These are phyloP conservation scores for Drosophila cracens DNA, from an alignment of 2,888 invertebrate species.

Conservation along the genomic window DNA sequence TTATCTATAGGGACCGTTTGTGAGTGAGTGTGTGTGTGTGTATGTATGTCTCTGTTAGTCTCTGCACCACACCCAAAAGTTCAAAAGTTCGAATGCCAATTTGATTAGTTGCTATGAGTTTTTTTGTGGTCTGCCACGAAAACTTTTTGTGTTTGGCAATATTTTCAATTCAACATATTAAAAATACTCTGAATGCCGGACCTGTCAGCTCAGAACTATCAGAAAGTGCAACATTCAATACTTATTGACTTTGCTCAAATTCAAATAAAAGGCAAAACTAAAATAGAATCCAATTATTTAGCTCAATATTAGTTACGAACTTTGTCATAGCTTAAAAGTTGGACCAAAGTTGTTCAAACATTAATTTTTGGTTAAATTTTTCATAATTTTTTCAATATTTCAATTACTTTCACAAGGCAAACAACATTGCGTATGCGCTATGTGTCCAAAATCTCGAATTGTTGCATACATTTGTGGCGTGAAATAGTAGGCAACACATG, in stretches of 20 bases:
- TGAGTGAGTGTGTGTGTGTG: slow-evolving; percentile 2
- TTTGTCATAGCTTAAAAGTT: slow-evolving; percentile 7
- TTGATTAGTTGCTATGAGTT: slow-evolving; percentile 65
- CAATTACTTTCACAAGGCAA: not conserved
- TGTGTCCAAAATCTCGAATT: slow-evolving; percentile 2
- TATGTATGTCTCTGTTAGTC: not conserved
- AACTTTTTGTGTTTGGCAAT: slow-evolving; percentile 48
- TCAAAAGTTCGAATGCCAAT: slow-evolving; percentile 49
- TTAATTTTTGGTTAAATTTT: not conserved
- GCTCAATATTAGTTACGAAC: slow-evolving; percentile 16
- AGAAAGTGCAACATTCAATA: slow-evolving; percentile 12
- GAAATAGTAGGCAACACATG: slow-evolving; percentile 1
- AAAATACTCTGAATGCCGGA: slow-evolving; percentile 15
- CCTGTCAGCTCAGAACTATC: slow-evolving; percentile 9
- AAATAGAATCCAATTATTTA: slow-evolving; percentile 19
- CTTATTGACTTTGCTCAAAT: not conserved
- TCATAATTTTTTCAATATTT: not conserved
- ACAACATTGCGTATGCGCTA: slow-evolving; percentile 30
- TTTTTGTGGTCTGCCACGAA: slow-evolving; percentile 31
- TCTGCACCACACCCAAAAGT: slow-evolving; percentile 31
- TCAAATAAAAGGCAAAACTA: slow-evolving; percentile 8
- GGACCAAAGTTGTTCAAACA: not conserved
- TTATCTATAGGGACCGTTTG: slow-evolving; percentile 35
- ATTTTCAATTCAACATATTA: slow-evolving; percentile 31
- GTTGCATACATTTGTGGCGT: slow-evolving; percentile 53